Evolutionary conservation across 2,113 vertebrate genomes (phyloP), one percentile per base, ranked within the genome.

Genomic region (Myotis davidii): DNA sequence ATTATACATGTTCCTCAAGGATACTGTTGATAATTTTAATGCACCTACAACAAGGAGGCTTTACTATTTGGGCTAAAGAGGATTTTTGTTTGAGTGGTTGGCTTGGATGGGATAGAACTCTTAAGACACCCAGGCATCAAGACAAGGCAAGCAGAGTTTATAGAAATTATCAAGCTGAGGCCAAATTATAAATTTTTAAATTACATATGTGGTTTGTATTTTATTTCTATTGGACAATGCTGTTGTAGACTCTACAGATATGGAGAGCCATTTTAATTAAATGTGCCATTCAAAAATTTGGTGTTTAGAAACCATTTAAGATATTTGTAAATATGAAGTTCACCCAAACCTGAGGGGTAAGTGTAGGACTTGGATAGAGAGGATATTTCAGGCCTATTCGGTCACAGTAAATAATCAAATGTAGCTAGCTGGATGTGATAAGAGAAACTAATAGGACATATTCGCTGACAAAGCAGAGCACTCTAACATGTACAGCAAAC

Each of bases 261-360:
- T 39, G 20, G 48, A 79, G 11, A 74, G 25, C 34, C 18, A 90
- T 11, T 45, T 64, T 74, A 79, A 92, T 59, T 92, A 67, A 89
- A 90, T n/a, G 37, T 87, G 82, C 61, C 37, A 93, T 70, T 96
- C 84, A 72, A 3, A 94, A 87, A 37, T 73, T 8, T 61, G 11
- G 32, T 79, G 32, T 34, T 88, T 37, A 37, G 34, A 52, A 94
- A 48, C 18, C 50, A 74, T 45, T 64, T 50, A 76, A 70, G 14
- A 39, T 54, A 61, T 23, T 54, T 85, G 16, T 56, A 89, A 81
- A 83, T 78, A 94, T 48, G 37, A 69, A 91, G 18, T 82, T 64
- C 29, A 82, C 27, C 29, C 29, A 90, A 14, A 90, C 61, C 39
- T 89, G 5, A 85, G 77, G 37, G 13, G 42, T 21, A 73, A 9